These are phyloP conservation scores for Gymnopithys bicolor DNA, from an alignment of 2,797 vertebrate species.

Conservation along the genomic window DNA sequence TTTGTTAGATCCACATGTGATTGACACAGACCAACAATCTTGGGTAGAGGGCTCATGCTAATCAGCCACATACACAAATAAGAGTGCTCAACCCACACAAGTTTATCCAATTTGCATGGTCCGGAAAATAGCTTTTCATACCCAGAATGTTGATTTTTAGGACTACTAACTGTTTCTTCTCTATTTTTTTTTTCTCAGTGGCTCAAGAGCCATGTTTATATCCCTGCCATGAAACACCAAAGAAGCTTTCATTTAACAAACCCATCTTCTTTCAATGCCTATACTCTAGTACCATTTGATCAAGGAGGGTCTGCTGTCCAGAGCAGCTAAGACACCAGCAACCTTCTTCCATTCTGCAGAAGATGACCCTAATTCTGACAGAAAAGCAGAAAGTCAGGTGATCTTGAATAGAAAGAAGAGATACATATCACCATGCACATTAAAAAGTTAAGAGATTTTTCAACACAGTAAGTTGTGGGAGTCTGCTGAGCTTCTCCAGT, in stretches of 20 bases:
- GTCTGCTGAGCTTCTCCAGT: background rate
- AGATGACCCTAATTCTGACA: background rate
- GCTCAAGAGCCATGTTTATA: background rate
- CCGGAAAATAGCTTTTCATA: slow-evolving; percentile 17
- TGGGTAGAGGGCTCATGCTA: slow-evolving; percentile 47
- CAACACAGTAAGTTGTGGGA: background rate
- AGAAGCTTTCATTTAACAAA: slow-evolving; percentile 36
- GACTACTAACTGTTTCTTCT: background rate
- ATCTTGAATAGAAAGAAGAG: background rate
- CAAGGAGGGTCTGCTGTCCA: background rate
- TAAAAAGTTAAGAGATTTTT: background rate
- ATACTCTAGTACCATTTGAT: background rate
- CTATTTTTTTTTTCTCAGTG: background rate
- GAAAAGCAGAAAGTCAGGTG: background rate
- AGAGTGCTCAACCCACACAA: slow-evolving; percentile 36
- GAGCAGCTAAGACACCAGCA: background rate
- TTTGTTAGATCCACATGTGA: slow-evolving; percentile 41
- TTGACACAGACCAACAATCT: slow-evolving; percentile 55
- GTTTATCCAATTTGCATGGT: slow-evolving; percentile 32
- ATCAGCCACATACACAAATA: slow-evolving; percentile 61
- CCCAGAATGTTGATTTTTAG: slow-evolving; percentile 15
- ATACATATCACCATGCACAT: background rate
- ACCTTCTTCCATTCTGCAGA: background rate
- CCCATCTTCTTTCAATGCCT: background rate
- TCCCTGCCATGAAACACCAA: background rate